Evolutionary conservation across 2,113 vertebrate species (phyloP), one percentile per base, ranked within the genome.

Genomic region (Silurus meridionalis): DNA sequence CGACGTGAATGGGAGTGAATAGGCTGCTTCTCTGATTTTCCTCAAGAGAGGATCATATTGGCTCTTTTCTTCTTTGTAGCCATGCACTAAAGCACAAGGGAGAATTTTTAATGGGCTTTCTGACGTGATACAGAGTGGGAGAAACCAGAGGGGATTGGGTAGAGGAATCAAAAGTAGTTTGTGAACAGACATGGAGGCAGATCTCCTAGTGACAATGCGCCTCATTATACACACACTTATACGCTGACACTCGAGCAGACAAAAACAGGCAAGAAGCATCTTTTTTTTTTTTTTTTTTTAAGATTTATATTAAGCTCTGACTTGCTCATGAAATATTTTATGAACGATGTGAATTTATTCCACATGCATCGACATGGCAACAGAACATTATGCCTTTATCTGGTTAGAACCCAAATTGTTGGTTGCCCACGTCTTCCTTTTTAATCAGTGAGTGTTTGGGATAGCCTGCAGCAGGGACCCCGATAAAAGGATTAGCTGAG

Each of bases 401-500:
- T 94, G 93, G 94, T 93, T 94, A 93, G 92, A 91, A 92, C 91
- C 92, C 93, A 94, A 95, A 95, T 92, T 94, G 92, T 92, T 94
- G 91, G 91, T 94, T 95, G 94, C 93, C 94, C 94, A 94, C 94
- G 91, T 95, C 94, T 94, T 92, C 93, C 92, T 94, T 95, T 95
- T 95, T 95, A 94, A 95, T 95, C 94, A 94, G 93, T 91, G 91
- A 93, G 93, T 94, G 93, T 95, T 95, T 94, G 91, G 93, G 94
- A 94, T 95, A 93, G 94, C 95, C 94, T 94, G 93, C 93, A 95
- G 95, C 94, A 94, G 94, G 95, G 94, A 95, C 94, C 94, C 93
- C 90, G 92, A 95, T 95, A 95, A 95, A 94, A 92, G 94, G 95
- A 95, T 95, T 95, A 95, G 94, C 93, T 93, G 92, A 93, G 93